Evolutionary conservation across 2,113 vertebrate genomes (phyloP), one percentile per base, ranked within the genome.

Genomic region (Colius striatus): DNA sequence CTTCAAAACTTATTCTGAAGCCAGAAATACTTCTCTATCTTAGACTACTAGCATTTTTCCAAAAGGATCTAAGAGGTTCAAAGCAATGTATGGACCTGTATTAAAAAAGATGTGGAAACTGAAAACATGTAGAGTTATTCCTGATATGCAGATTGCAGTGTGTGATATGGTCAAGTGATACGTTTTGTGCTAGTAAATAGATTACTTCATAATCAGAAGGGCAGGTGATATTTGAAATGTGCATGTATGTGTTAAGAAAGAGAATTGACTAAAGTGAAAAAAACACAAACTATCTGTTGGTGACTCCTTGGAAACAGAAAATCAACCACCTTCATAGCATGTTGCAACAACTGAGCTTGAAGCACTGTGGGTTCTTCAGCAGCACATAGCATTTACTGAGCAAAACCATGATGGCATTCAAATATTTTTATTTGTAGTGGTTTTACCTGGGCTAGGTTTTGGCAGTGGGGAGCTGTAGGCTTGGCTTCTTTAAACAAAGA

Each of bases 171-270:
- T 54, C 32, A 58, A 25, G 13, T 11, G 16, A 10, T 60, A 30
- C 66, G 47, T 7, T 58, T 36, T 85, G 36, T 47, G 13, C 32
- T 85, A 23, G 13, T 41, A 54, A 54, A 13, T 16, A 58, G 32
- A 34, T 10, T 29, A 50, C 22, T 60, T 82, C 17, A 22, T 47
- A 34, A 30, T 55, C 16, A 55, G 38, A 29, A 83, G 12, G n/a
- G 29, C 30, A 61, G 47, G 53, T 61, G 30, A 17, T 61, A 36
- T 62, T 61, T 50, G 22, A 67, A 73, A 54, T 7, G 19, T 5
- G 0, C 13, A 5, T 51, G 15, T 17, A 7, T 1, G 0, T 36
- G n/a, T 73, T 73, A 61, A 36, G n/a, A 51, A 65, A 61, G 21
- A 54, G 17, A 15, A 4, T 43, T 84, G 30, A 29, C 14, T 73